A percentile compares a stretch with the other conserved stretches of the same genome.
These are phyloP conservation scores for Clarias pachynema DNA, from an alignment of 2,797 vertebrate species.

Conservation along the genomic window DNA sequence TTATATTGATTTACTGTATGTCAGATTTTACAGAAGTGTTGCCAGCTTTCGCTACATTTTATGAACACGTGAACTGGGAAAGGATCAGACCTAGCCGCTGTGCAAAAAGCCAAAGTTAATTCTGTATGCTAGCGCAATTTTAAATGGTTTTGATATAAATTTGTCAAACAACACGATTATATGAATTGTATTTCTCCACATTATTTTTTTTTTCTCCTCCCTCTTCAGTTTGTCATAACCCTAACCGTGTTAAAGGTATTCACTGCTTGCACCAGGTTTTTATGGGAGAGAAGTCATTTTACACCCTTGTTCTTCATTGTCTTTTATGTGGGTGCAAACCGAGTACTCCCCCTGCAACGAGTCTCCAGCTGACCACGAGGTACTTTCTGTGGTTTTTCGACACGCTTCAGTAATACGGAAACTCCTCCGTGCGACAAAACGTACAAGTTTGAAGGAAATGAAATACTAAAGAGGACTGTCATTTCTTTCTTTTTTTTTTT, in stretches of 20 bases:
- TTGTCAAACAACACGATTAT: constrained; percentile 52
- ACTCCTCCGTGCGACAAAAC: constrained; percentile 64
- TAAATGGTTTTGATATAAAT: constrained; percentile 51
- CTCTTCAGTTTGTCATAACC: constrained; percentile 20
- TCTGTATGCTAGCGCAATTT: constrained; percentile 49
- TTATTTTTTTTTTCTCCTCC: not conserved
- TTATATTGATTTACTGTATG: constrained; percentile 52
- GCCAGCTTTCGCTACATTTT: constrained; percentile 39
- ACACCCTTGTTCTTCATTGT: constrained; percentile 35
- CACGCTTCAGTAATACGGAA: constrained; percentile 52
- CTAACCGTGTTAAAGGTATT: constrained; percentile 26
- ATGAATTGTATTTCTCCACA: constrained; percentile 51
- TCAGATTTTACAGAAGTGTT: constrained; percentile 54
- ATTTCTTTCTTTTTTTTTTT: constrained; percentile 65
- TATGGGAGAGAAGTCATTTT: constrained; percentile 58
- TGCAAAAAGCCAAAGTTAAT: constrained; percentile 66
- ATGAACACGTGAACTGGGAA: constrained; percentile 35
- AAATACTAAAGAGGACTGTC: constrained; percentile 81
- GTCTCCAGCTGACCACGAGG: constrained; percentile 33
- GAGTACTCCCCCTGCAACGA: constrained; percentile 46
- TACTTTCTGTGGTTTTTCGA: constrained; percentile 55
- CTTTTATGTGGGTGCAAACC: constrained; percentile 54
- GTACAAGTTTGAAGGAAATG: constrained; percentile 78
- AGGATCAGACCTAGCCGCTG: constrained; percentile 65
- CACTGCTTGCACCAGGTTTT: constrained; percentile 56